A percentile compares a stretch with the other conserved stretches of the same genome.
phyloP scores from a whole-genome alignment of 2,113 vertebrate genomes.

The Archocentrus centrarchus region DNA sequence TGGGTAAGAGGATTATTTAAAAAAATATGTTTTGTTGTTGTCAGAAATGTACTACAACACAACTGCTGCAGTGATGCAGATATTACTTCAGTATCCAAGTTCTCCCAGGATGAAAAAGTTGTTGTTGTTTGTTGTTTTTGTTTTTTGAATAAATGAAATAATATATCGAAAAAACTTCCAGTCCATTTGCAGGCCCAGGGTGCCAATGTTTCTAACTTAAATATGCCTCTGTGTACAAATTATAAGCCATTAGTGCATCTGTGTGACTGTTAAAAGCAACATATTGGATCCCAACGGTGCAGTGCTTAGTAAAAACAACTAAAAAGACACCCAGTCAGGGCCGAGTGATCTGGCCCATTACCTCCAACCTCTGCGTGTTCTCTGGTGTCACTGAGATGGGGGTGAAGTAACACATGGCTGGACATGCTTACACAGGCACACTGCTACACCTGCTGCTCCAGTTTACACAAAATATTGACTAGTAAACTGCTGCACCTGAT shows the following conservation, averaged over 20 bases:
- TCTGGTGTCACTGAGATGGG: conserved; percentile 41
- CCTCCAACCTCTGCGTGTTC: conserved; percentile 65
- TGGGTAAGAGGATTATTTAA: conserved; percentile 28
- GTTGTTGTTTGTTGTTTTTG: background rate
- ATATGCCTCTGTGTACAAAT: conserved; percentile 45
- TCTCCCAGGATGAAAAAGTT: background rate
- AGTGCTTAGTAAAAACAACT: conserved; percentile 67
- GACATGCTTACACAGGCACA: conserved; percentile 71
- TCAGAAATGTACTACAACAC: conserved; percentile 3
- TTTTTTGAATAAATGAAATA: background rate
- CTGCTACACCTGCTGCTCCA: conserved; percentile 25
- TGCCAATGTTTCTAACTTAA: conserved; percentile 24
- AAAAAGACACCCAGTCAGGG: conserved; percentile 49
- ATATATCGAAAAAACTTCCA: background rate
- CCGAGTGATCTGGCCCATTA: conserved; percentile 64
- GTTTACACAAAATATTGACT: conserved; percentile 33
- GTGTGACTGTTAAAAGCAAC: conserved; percentile 51
- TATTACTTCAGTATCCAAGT: conserved; percentile 1
- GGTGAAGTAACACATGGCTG: conserved; percentile 50
- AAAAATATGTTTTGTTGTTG: conserved; percentile 12
- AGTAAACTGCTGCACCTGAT: conserved; percentile 41
- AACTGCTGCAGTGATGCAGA: background rate
- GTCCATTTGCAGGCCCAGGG: conserved; percentile 18
- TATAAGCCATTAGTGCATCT: conserved; percentile 51
- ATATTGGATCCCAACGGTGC: conserved; percentile 62